A percentile compares a stretch with the other conserved stretches of the same genome.
Evolutionary conservation across 2,888 invertebrate species (phyloP).

Genomic region (Pseudococcus longispinus): DNA sequence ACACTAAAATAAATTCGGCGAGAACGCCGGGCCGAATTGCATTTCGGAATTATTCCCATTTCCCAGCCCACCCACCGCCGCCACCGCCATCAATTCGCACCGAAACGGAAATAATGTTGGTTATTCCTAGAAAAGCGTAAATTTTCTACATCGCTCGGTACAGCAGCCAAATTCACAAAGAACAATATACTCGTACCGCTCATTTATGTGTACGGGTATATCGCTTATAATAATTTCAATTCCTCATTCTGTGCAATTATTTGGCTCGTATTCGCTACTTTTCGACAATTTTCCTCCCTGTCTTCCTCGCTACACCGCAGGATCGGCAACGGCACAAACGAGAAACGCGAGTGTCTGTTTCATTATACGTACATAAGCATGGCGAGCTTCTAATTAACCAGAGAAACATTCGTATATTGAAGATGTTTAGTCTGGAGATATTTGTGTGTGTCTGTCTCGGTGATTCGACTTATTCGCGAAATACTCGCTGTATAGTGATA

Average conservation of each 20-base stretch:
- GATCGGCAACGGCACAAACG: neutral
- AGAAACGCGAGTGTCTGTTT: neutral
- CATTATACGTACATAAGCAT: neutral
- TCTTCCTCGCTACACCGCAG: neutral
- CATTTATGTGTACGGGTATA: no score
- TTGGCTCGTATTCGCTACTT: slow-evolving; percentile 1
- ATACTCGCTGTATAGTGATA: neutral
- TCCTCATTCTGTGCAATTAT: neutral
- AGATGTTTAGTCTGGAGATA: neutral
- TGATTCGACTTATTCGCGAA: neutral
- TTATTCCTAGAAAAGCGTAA: neutral
- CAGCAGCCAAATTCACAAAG: neutral
- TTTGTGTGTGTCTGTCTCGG: neutral
- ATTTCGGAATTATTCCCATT: neutral
- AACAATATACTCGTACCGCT: neutral
- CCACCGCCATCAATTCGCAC: neutral
- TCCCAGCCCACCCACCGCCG: neutral
- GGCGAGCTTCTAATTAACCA: neutral
- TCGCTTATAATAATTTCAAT: neutral
- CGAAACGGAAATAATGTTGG: neutral
- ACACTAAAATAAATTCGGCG: neutral
- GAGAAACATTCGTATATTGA: neutral
- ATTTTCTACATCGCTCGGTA: neutral
- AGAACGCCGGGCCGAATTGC: neutral
- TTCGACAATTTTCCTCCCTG: neutral